Evolutionary conservation across 1,140 invertebrate species (phyloP).

Genomic region (Leptestheria dahalacensis): DNA sequence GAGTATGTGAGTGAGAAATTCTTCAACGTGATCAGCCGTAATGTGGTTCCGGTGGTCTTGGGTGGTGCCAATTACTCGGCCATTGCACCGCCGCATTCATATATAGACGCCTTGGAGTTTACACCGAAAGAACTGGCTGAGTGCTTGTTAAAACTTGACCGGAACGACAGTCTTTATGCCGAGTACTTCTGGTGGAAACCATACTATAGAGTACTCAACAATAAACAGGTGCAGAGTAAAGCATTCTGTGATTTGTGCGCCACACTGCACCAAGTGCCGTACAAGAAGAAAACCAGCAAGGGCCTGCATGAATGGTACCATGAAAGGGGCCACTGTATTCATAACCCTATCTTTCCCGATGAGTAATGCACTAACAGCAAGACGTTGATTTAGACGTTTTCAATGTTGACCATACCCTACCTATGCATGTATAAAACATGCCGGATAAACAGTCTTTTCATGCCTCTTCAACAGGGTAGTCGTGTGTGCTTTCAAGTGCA

Average conservation of each 20-base stretch:
- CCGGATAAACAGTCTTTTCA: no score
- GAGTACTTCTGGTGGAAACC: slow-evolving; percentile 18
- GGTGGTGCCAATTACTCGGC: slow-evolving; percentile 24
- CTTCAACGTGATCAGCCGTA: slow-evolving; percentile 20
- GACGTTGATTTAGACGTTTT: no score
- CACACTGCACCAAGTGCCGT: no score
- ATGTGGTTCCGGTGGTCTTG: slow-evolving; percentile 26
- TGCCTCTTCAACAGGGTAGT: no score
- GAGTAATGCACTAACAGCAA: no score
- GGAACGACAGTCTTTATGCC: slow-evolving; percentile 20
- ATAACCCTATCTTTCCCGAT: no score
- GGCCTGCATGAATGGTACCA: no score
- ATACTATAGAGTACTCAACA: not conserved
- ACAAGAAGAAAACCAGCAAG: no score
- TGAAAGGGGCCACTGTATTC: no score
- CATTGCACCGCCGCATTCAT: slow-evolving; percentile 24
- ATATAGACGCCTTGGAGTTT: slow-evolving; percentile 27
- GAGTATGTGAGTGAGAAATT: slow-evolving; percentile 35
- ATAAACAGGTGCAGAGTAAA: not conserved
- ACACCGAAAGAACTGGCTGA: slow-evolving; percentile 22
- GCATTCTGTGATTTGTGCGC: slow-evolving; percentile 8
- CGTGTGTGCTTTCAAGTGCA: no score
- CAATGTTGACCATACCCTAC: no score
- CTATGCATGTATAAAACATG: no score
- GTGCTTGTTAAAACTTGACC: slow-evolving; percentile 19